These are phyloP conservation scores for Nycticryphes semicollaris DNA, from an alignment of 2,113 vertebrate genomes.

Conservation along the genomic window DNA sequence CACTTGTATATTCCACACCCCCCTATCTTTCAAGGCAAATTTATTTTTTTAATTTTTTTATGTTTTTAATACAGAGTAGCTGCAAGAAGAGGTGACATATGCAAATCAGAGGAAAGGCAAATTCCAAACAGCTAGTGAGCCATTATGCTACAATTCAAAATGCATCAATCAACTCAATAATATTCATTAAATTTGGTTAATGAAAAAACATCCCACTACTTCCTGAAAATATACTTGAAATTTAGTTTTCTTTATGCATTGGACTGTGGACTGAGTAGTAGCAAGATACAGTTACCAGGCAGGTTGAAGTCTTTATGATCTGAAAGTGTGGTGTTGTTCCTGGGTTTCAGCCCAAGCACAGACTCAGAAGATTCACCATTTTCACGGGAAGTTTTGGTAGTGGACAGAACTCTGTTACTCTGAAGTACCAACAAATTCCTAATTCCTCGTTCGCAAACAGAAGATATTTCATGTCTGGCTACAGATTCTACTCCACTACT, in stretches of 20 bases:
- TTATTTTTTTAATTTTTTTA: background rate
- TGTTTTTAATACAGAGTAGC: background rate
- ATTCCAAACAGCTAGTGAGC: background rate
- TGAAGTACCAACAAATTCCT: background rate
- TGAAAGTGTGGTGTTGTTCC: background rate
- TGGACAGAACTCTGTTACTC: background rate
- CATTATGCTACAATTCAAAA: background rate
- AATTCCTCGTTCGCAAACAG: background rate
- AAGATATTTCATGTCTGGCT: background rate
- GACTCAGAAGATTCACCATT: background rate
- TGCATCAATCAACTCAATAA: background rate
- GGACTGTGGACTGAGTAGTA: background rate
- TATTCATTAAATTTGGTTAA: background rate
- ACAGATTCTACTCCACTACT: background rate
- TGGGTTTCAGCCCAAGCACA: background rate
- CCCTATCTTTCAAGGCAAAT: background rate
- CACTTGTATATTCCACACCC: background rate
- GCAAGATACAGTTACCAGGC: background rate
- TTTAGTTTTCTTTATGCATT: background rate
- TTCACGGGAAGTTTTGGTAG: background rate
- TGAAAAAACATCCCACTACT: background rate
- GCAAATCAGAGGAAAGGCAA: background rate
- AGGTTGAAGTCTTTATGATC: background rate
- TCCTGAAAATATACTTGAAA: background rate
- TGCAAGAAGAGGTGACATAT: background rate